Base-by-base conservation (phyloP, 2,888 invertebrate genomes). In the Thecocarcelia acutangulata region DNA sequence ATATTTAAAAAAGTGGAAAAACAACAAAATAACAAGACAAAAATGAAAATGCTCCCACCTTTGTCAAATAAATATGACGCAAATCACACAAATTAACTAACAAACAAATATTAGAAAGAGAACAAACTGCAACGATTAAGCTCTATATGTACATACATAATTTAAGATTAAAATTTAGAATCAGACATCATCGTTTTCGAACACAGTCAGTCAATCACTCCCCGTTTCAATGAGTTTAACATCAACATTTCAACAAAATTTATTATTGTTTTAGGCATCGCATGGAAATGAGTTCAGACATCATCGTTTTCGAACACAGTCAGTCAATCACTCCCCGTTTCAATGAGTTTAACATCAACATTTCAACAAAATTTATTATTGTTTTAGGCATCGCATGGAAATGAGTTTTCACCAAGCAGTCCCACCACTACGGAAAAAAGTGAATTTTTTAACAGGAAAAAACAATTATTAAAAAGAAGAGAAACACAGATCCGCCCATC, bases 401-500 rank as follows among this genome's bases (percentile, higher is more conserved):
- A 66, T 17, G 5, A 15, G 12, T 5, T 46, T 52, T 42, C 12
- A 28, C 24, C 50, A 50, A 46, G 44, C 77, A 81, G 63, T 77
- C 68, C 77, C 70, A 77, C 73, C 77, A 69, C 52, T 68, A 56
- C 54, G 44, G 21, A 68, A 13, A 24, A 24, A 24, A 56, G 46
- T 54, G 42, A 4, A 28, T 54, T 73, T 52, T 70, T 64, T 48
- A 24, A 50, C 40, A 42, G 40, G 13, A 21, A 68, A 17, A 24
- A 4, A 61, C 4, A 75, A 37, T 56, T 68, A 48, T 52, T 42
- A 11, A 19, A 61, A 72, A 63, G n/a, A 72, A 37, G n/a, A n/a
- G n/a, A n/a, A 84, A 84, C 85, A 85, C 86, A 85, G 81, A 80
- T 86, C 85, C 87, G 84, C 84, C 86, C 80, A 85, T 86, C 82